These are phyloP conservation scores for Coregonus sp. DNA, from an alignment of 2,797 vertebrate species.

Conservation along the genomic window DNA sequence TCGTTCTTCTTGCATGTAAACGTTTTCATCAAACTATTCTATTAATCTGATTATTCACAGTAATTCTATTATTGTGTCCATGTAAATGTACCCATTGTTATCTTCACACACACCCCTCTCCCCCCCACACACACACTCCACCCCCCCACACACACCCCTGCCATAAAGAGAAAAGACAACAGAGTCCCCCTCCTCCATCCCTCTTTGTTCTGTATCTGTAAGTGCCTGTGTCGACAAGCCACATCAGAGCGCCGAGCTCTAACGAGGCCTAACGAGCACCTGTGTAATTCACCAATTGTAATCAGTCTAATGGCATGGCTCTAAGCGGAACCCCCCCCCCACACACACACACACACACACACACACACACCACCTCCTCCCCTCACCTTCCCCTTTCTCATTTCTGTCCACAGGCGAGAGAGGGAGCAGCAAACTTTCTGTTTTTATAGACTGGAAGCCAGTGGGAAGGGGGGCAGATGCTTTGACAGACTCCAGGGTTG, in stretches of 20 bases:
- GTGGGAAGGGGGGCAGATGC: neutral
- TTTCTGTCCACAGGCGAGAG: neutral
- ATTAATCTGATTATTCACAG: no score
- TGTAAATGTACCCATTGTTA: no score
- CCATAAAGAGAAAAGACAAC: neutral
- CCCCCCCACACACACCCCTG: neutral
- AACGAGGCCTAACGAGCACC: slow-evolving; percentile 42
- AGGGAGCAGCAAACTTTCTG: neutral
- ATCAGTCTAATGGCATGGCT: slow-evolving; percentile 35
- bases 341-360: neutral
- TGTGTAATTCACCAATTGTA: slow-evolving; percentile 49
- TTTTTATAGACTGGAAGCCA: neutral
- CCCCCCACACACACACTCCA: neutral
- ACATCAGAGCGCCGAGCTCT: slow-evolving; percentile 25
- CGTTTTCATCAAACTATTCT: no score
- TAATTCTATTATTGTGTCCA: no score
- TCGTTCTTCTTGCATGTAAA: no score
- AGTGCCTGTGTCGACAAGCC: slow-evolving; percentile 31
- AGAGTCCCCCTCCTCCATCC: neutral
- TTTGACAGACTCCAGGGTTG: no score
- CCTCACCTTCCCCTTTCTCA: neutral
- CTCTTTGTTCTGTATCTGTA: slow-evolving; percentile 35
- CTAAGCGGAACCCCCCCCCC: slow-evolving; percentile 2
- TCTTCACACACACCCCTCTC: neutral
- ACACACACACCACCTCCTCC: neutral